Evolutionary conservation across 2,113 vertebrate genomes (phyloP).

Genomic region (Malaclemys terrapin): DNA sequence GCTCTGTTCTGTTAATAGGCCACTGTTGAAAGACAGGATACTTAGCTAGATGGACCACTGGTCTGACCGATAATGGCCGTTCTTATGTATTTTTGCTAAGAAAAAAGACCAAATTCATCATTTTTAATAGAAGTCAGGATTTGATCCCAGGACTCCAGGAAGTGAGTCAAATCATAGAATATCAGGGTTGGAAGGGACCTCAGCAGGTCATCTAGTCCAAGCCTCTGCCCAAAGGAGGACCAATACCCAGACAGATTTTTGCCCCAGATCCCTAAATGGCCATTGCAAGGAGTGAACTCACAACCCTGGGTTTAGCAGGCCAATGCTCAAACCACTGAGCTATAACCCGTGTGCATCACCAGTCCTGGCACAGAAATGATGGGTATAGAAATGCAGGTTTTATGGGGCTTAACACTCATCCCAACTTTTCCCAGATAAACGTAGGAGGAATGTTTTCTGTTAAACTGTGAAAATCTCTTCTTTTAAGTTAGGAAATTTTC

Average conservation of each 20-base stretch:
- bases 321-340: no score
- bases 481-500: constrained; percentile 65
- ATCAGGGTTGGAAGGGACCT: no score
- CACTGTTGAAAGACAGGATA: neutral
- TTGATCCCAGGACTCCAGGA: constrained; percentile 66
- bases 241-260: no score
- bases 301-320: no score
- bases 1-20: neutral
- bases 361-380: constrained; percentile 71
- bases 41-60: neutral
- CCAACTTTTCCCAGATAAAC: constrained; percentile 56
- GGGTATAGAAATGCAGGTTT: constrained; percentile 73
- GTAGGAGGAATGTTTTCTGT: constrained; percentile 70
- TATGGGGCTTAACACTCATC: constrained; percentile 66
- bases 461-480: constrained; percentile 65
- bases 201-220: no score
- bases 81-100: neutral
- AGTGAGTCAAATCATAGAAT: constrained; percentile 59
- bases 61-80: neutral
- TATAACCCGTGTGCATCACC: constrained; percentile 53
- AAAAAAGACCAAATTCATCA: neutral
- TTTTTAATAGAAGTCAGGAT: constrained; percentile 61
- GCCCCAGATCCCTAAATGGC: no score
- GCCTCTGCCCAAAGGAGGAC: no score
- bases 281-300: no score